Evolutionary conservation across 2,113 vertebrate species (phyloP), one percentile per base, ranked within the genome.

Genomic region (Trichechus manatus): DNA sequence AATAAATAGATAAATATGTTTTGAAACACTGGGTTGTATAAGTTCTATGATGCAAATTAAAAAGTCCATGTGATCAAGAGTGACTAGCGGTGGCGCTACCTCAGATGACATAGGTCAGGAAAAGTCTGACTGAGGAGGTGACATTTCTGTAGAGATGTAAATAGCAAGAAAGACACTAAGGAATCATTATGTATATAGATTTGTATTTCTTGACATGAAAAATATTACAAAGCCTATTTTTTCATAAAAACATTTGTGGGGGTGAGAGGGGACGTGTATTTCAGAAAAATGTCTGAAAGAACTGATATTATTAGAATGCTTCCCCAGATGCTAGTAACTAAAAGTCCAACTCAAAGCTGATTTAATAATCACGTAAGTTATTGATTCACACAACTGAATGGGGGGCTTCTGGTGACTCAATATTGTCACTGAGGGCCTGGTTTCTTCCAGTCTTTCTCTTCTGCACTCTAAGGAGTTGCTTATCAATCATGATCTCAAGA

Each of bases 141-240:
- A 70, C 22, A 44, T 79, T 79, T 74, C 64, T 29, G 22, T 63
- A 64, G n/a, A 89, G 75, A 1, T 56, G 8, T 47, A 87, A 59
- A 50, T 75, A 47, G 9, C n/a, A 91, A 66, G n/a, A 79, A 2
- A 20, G 78, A 88, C 33, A 14, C 50, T 74, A 7, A 72, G 56
- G 84, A 88, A 80, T 89, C 39, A 61, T 50, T 56, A 14, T 74
- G 31, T 81, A 89, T 68, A 29, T 44, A 77, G 59, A 66, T 47
- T 14, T 63, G 0, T 77, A 56, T 94, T 89, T 86, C 74, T 89
- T 77, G 29, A 68, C 42, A 66, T 93, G 29, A 81, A 94, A 94
- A 20, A 82, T 64, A 82, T 10, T 56, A 82, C 31, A 70, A 82
- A 74, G 5, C 29, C 9, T 77, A 33, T 31, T 80, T 81, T 94